Percentiles rank a stretch among this genome's conserved stretches.
Conservation (phyloP, 1,140 invertebrate genomes). For the Bombus ignitus region DNA sequence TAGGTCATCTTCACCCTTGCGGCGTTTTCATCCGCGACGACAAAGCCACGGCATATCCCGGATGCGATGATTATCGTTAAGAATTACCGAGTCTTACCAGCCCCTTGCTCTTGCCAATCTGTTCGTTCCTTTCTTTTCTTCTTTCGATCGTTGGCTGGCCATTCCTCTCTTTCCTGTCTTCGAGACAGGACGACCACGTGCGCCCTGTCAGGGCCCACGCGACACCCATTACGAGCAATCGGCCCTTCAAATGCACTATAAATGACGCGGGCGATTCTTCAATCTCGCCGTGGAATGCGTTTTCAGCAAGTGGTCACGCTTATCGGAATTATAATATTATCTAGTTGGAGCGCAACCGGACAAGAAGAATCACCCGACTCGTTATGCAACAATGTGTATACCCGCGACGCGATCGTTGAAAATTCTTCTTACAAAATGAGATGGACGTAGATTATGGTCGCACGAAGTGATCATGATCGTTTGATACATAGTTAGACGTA, state of each 20-base stretch:
- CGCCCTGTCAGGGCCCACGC: conserved; percentile 73
- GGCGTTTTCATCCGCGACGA: conserved; percentile 50
- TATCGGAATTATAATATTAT: conserved; percentile 58
- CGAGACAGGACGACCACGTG: conserved; percentile 71
- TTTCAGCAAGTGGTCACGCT: conserved; percentile 41
- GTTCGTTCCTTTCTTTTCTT: not conserved
- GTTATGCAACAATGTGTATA: conserved; percentile 38
- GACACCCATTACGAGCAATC: conserved; percentile 71
- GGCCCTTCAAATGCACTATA: conserved; percentile 60
- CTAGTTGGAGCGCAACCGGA: conserved; percentile 50
- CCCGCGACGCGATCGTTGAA: not conserved
- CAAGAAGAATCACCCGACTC: conserved; percentile 47
- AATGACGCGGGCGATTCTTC: conserved; percentile 53
- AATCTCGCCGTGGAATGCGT: conserved; percentile 56
- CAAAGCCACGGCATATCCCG: conserved; percentile 67
- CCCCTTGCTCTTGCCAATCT: conserved; percentile 25
- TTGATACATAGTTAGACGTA: not conserved
- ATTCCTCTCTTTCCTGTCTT: conserved; percentile 51
- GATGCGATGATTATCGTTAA: conserved; percentile 73
- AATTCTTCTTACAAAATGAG: not conserved
- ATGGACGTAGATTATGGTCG: not conserved
- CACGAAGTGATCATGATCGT: not conserved
- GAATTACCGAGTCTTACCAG: conserved; percentile 49
- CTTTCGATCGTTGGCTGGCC: not conserved
- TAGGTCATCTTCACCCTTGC: conserved; percentile 63